Conservation (phyloP, 2,888 invertebrate genomes). For the Oxycera nigricornis region DNA sequence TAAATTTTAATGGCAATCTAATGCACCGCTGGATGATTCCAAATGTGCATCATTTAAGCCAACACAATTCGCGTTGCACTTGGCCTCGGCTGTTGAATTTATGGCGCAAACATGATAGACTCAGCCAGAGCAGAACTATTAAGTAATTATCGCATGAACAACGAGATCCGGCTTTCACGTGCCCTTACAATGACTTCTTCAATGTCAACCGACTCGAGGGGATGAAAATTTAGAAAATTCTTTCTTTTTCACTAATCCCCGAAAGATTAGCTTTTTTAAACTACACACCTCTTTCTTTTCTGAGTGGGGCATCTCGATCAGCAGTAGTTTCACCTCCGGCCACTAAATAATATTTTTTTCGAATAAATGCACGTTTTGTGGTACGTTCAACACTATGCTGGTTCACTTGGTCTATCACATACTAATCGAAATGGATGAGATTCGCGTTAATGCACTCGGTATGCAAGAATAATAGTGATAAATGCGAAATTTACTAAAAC, state of each 20-base stretch:
- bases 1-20: too few relatives aligned
- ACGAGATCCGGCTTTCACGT: background rate
- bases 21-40: too few relatives aligned
- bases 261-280: background rate
- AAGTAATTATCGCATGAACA: background rate
- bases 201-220: background rate
- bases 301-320: constrained; percentile 8
- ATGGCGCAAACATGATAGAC: background rate
- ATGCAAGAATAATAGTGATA: background rate
- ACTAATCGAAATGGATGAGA: background rate
- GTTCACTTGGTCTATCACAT: background rate
- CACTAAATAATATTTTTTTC: background rate
- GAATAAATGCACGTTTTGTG: background rate
- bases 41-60: too few relatives aligned
- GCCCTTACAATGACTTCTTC: constrained; percentile 12
- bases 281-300: constrained; percentile 25
- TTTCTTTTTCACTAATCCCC: background rate
- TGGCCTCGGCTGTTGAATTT: background rate
- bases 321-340: background rate
- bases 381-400: background rate
- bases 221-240: background rate
- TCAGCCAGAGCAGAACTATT: background rate
- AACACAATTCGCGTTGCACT: background rate
- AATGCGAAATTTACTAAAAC: background rate
- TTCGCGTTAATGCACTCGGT: background rate